Conservation (phyloP, 2,113 vertebrate genomes). For the Varanus komodoensis region DNA sequence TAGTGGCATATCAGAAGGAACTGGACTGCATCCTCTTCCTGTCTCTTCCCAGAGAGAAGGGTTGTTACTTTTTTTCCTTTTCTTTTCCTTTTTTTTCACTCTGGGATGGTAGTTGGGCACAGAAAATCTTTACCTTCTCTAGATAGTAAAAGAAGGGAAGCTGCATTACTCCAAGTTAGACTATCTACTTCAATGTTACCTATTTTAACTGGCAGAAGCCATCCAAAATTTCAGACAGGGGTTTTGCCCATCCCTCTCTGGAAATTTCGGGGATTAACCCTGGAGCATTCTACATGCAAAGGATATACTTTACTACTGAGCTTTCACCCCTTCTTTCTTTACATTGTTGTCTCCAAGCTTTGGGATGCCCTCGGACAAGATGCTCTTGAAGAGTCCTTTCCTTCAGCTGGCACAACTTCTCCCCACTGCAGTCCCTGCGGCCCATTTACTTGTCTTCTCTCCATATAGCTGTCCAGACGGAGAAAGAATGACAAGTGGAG, state of each 20-base stretch:
- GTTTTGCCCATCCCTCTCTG: neutral
- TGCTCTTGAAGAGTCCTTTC: neutral
- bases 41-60: constrained; percentile 76
- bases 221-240: neutral
- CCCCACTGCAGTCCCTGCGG: neutral
- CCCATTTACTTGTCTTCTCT: neutral
- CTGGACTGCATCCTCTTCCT: constrained; percentile 89
- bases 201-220: too few relatives aligned
- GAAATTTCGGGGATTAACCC: neutral
- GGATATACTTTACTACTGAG: neutral
- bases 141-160: constrained; percentile 27
- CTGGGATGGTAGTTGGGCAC: constrained; percentile 55
- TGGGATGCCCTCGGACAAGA: neutral
- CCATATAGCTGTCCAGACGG: neutral
- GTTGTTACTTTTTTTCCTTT: neutral
- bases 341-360: neutral
- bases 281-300: neutral
- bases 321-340: too few relatives aligned
- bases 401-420: neutral
- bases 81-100: constrained; percentile 52
- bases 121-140: constrained; percentile 65
- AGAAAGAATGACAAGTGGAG: neutral
- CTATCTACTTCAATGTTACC: neutral
- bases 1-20: constrained; percentile 87
- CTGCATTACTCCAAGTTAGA: neutral